Conservation (phyloP, 2,113 vertebrate genomes). For the Sapayoa aenigma region DNA sequence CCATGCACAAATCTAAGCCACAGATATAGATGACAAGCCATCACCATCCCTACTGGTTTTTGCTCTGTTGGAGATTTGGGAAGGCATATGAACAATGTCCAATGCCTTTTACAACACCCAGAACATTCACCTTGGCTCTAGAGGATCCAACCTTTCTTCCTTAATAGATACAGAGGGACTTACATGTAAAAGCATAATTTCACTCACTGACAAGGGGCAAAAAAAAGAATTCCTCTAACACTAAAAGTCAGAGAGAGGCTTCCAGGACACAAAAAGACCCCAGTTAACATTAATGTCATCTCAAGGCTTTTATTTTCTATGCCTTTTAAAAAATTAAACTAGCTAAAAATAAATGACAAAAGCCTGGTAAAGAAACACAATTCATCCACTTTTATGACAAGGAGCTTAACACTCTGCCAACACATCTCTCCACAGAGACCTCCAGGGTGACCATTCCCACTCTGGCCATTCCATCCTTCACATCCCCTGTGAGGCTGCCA, state of each 20-base stretch:
- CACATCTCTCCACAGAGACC: neutral
- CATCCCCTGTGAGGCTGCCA: neutral
- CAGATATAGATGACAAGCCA: neutral
- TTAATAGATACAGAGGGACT: neutral
- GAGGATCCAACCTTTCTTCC: neutral
- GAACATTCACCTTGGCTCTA: neutral
- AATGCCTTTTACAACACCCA: neutral
- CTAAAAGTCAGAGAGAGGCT: neutral
- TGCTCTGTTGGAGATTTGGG: neutral
- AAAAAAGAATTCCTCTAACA: neutral
- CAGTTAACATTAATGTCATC: neutral
- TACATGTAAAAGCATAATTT: neutral
- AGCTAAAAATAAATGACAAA: neutral
- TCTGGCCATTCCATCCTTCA: neutral
- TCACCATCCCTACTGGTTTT: neutral
- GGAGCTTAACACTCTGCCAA: neutral
- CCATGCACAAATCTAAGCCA: neutral
- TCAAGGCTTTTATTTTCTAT: neutral
- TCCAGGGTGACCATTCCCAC: neutral
- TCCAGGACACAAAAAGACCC: neutral
- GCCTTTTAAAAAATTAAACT: neutral
- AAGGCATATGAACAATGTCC: neutral
- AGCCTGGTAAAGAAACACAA: neutral
- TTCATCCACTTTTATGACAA: neutral
- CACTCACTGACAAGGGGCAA: neutral